Evolutionary conservation across 2,888 invertebrate species (phyloP), one percentile per base, ranked within the genome.

Genomic region (Charanyca ferruginea): DNA sequence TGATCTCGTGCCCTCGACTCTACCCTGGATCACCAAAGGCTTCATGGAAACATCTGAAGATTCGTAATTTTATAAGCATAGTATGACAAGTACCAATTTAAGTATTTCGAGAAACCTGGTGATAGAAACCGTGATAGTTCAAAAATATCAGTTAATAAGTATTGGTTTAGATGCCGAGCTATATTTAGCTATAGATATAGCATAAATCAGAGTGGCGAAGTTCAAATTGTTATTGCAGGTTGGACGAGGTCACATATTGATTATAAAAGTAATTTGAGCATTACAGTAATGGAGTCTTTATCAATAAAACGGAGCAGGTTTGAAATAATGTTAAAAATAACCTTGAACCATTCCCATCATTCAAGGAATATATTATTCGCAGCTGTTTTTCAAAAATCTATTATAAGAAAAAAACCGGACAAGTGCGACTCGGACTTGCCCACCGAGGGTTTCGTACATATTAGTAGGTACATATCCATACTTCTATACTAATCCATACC

Each of bases 221-320:
- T 28, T 32, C 22, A 45, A 42, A 22, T 25, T 49, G 22, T 13
- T 60, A 45, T 35, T 41, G 16, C 13, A 28, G 41, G 47, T 41
- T 18, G 45, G 44, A 42, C 22, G 22, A 54, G 74, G 54, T 61
- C 72, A 55, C 25, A 9, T 52, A 52, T n/a, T 47, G 55, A 45
- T 35, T 42, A 60, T 72, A 72, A 74, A 74, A 67, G 54, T 67
- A 52, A 75, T 52, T 45, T 42, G 45, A 68, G 2, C 75, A 74
- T 68, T 55, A 51, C 1, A 55, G 51, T 74, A 72, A 72, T 72
- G 68, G 68, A 38, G 22, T 38, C 38, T 28, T 11, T 38, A 74
- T 55, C 71, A 20, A 18, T 41, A 59, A 57, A 65, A 28, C 54
- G 59, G 55, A 59, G 16, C 18, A 59, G 18, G 49, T 44, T 22